Percentiles rank a stretch among this genome's conserved stretches.
phyloP scores from a whole-genome alignment of 2,888 invertebrate species.

The Stenurella melanura region DNA sequence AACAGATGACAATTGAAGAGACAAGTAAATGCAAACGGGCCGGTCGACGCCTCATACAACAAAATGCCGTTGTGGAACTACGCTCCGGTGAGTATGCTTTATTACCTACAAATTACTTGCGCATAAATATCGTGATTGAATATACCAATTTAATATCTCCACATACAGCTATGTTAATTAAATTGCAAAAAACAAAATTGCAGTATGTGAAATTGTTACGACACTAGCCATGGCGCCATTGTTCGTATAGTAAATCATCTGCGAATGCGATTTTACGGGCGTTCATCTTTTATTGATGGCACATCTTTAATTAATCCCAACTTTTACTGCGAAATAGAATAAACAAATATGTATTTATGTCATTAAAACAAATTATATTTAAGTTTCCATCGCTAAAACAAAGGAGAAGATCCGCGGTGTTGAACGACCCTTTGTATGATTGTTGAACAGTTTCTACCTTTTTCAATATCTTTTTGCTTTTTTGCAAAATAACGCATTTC shows the following conservation, averaged over 20 bases:
- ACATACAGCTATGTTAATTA: background rate
- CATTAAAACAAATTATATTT: no score
- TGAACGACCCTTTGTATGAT: no score
- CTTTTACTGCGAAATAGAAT: no score
- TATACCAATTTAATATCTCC: constrained; percentile 9
- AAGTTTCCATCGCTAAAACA: no score
- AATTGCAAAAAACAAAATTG: background rate
- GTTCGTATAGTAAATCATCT: background rate
- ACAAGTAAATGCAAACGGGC: constrained; percentile 22
- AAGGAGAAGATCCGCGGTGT: no score
- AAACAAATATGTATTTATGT: no score
- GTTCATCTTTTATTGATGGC: no score
- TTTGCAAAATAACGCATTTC: no score
- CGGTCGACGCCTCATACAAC: constrained; percentile 9
- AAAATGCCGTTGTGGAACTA: constrained; percentile 24
- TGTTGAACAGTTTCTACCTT: no score
- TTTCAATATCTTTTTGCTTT: no score
- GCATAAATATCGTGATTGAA: constrained; percentile 21
- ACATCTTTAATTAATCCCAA: no score
- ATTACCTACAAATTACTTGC: constrained; percentile 30
- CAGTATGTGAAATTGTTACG: background rate
- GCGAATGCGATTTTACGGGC: no score
- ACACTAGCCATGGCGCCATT: background rate
- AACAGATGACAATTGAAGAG: constrained; percentile 10
- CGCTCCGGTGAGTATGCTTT: constrained; percentile 24